These are phyloP conservation scores for Reticulitermes speratus DNA, from an alignment of 1,140 invertebrate species.

Conservation along the genomic window DNA sequence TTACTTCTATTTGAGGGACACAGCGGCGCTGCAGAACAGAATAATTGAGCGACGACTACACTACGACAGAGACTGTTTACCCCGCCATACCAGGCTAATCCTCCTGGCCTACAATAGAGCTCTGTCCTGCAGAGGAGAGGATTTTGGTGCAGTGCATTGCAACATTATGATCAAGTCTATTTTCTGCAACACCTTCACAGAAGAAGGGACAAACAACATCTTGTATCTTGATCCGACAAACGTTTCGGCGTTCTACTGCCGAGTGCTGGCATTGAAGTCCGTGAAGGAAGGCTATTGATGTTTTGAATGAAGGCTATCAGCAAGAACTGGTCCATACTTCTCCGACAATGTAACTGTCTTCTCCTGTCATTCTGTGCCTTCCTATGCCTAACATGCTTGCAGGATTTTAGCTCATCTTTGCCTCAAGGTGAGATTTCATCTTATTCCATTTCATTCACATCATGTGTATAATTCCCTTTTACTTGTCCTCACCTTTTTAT, in stretches of 20 bases:
- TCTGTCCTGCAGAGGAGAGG: background rate
- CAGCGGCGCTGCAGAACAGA: too few relatives aligned
- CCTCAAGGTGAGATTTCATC: background rate
- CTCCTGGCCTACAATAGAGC: background rate
- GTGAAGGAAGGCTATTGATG: background rate
- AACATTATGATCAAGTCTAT: background rate
- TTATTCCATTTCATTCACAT: conserved; percentile 21
- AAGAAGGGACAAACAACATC: background rate
- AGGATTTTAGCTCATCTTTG: conserved; percentile 6
- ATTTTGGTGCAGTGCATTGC: background rate
- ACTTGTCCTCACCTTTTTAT: conserved; percentile 16
- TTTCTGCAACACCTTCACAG: background rate
- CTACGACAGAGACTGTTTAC: background rate
- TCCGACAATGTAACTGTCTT: background rate
- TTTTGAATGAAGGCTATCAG: background rate
- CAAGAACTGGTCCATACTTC: conserved; percentile 3
- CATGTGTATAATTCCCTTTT: background rate
- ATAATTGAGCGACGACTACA: too few relatives aligned
- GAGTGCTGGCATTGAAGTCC: background rate
- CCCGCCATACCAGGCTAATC: background rate
- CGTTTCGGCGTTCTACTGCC: background rate
- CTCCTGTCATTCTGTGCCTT: background rate
- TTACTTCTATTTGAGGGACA: too few relatives aligned
- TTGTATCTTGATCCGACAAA: conserved; percentile 9
- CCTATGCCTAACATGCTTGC: background rate